Base-by-base conservation (phyloP, 2,113 vertebrate genomes). In the Hucho hucho region DNA sequence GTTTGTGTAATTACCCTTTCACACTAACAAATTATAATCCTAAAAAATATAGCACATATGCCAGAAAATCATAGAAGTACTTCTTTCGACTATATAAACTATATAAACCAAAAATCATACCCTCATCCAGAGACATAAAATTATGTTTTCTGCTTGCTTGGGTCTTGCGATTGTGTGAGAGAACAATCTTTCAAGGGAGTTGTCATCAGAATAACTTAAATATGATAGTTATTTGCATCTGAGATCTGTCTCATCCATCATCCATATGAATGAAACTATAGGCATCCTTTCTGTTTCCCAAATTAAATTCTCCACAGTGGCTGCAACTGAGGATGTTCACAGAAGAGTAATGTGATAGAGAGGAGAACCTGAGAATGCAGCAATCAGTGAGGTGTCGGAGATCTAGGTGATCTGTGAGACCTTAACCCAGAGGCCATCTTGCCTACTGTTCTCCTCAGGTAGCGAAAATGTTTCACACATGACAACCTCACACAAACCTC, bases 261-360 rank as follows among this genome's bases (percentile, higher is more conserved):
- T 87, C 83, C 66, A 72, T n/a, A 24, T 69, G 79, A 86, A 73
- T 53, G 75, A 84, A 83, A 83, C 81, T 78, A 72, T 72, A 72
- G n/a, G 84, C 75, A 75, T 76, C 6, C 74, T 70, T 77, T 83
- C 71, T 67, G 81, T 80, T 85, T 79, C 86, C 80, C 79, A 87
- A 84, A 90, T 91, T 81, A 89, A 88, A 87, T 87, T 86, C 83
- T 87, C 85, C 83, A 83, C 82, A 79, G 83, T 70, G 81, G 76
- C 70, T 82, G 82, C 83, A 67, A 78, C 73, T 72, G 58, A 81
- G 79, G 78, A 78, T 79, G 82, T 76, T 80, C 81, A 68, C 66
- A 24, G 70, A 75, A 71, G 75, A 82, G 70, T 77, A 76, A 67
- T 83, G 81, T 81, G 63, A 14, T 76, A 77, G 73, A 78, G 80